A percentile compares a stretch with the other conserved stretches of the same genome.
Evolutionary conservation across 1,140 invertebrate species (phyloP).

Genomic region (Whitmania pigra): DNA sequence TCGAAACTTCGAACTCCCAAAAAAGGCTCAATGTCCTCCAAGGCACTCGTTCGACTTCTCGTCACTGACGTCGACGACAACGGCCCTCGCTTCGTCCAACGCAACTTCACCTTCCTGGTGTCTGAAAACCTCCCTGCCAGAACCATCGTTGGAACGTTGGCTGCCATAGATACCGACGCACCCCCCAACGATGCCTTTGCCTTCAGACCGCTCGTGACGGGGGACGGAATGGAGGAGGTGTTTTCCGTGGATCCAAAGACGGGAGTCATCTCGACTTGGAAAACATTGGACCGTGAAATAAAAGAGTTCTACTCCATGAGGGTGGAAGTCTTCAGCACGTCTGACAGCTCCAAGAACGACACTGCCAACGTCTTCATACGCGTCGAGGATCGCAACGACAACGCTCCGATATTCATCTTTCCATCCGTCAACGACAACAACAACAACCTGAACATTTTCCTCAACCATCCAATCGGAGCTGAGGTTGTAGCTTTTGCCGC

Average conservation of each 20-base stretch:
- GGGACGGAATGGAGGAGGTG: neutral
- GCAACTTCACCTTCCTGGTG: conserved; percentile 19
- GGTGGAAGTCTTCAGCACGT: conserved; percentile 12
- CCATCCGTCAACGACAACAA: conserved; percentile 8
- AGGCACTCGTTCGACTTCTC: neutral
- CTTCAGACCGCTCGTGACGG: neutral
- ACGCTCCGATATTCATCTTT: conserved; percentile 15
- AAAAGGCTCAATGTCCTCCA: neutral
- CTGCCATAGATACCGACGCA: conserved; percentile 10
- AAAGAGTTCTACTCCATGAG: conserved; percentile 9
- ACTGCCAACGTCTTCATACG: neutral
- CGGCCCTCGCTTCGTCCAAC: conserved; percentile 9
- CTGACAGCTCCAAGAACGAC: neutral
- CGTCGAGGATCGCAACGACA: conserved; percentile 20
- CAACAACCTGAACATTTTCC: neutral
- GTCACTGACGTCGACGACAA: conserved; percentile 21
- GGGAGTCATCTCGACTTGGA: conserved; percentile 16
- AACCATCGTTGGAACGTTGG: conserved; percentile 15
- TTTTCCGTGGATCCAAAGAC: conserved; percentile 14
- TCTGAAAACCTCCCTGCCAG: conserved; percentile 14
- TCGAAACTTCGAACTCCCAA: neutral
- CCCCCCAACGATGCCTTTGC: conserved; percentile 5
- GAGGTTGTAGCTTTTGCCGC: neutral
- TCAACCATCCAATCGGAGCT: neutral
- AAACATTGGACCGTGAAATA: conserved; percentile 17